Evolutionary conservation across 1,140 invertebrate species (phyloP), one percentile per base, ranked within the genome.

Genomic region (Nasonia giraulti): DNA sequence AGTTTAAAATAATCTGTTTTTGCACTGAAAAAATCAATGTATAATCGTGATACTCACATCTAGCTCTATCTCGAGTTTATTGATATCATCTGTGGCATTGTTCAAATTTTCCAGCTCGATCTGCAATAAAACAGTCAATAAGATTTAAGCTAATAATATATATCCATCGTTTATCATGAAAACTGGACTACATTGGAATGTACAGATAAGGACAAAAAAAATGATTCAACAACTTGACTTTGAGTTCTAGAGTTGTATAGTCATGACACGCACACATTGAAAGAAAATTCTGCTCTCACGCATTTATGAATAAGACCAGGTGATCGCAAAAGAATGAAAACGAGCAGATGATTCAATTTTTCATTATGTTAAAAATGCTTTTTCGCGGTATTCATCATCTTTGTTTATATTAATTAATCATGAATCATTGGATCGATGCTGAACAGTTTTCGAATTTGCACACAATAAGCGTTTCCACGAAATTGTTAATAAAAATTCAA

Each of bases 61-160:
- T 84, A 99, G 94, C 92, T 99, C 98, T 89, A 98, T 94, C 94
- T 99, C 98, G 88, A 98, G 93, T 93, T 96, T 97, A 92, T 99
- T 99, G 90, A 99, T 99, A 91, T 98, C 97, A 93, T 99, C 97
- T 47, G 98, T 99, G 44, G 98, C 97, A 89, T 96, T 97, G 92
- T 99, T 99, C 85, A 99, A 93, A 90, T 97, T 97, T 93, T 99
- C 98, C 90, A 99, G 93, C 93, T 99, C 98, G 89, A 98, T 95
- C 97, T 99, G 94, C 86, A 95, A 93, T 77, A 86, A 85, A 90
- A 90, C 78, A 37, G 68, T 79, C 50, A 33, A 82, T 83, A 47
- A 66, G 77, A 47, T 79, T 77, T 80, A 47, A 71, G 82, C 79
- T n/a, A 37, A 80, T 33, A 74, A 50, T 75, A 20, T 62, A 62